Evolutionary conservation across 2,888 invertebrate species (phyloP), one percentile per base, ranked within the genome.

Genomic region (Dusona sp.): DNA sequence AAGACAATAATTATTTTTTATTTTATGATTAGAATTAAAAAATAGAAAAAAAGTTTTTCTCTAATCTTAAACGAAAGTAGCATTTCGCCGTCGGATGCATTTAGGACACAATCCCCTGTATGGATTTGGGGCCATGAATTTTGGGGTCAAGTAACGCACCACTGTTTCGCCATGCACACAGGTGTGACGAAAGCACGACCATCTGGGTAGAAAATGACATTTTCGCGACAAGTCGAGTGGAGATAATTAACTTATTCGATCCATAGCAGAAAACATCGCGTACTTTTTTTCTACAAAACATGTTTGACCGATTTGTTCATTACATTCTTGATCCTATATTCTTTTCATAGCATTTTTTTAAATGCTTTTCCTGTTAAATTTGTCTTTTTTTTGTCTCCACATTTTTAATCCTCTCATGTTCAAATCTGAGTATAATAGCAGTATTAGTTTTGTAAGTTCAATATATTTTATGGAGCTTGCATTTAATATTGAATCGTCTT

Each of bases 221-320:
- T 38, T 65, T 19, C 11, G n/a, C 65, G 65, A 65, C 9, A 29
- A 64, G 38, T 38, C 33, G n/a, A 38, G 11, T 36, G 38, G 8
- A 38, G 36, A 65, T 61, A 65, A 38, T 65, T 38, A 36, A 65
- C 9, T 65, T n/a, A 6, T 65, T 38, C 65, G 36, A 36, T 65
- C 36, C n/a, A 7, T 1, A n/a, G 61, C 19, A 61, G 13, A 29
- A 61, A 29, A 61, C n/a, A n/a, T 19, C 16, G 19, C 19, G 48
- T 48, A 16, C 9, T 3, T 3, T 48, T 48, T 19, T 48, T 19
- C 19, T n/a, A 7, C 19, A 3, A 19, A 16, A 3, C 19, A 48
- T 48, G 19, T 48, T n/a, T n/a, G 19, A 7, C 0, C 1, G n/a
- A 19, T 19, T 48, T 19, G 0, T 48, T 48, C 19, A 48, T 48